A percentile compares a stretch with the other conserved stretches of the same genome.
These are phyloP conservation scores for Bemisia tabaci DNA, from an alignment of 1,140 invertebrate genomes.

Conservation along the genomic window DNA sequence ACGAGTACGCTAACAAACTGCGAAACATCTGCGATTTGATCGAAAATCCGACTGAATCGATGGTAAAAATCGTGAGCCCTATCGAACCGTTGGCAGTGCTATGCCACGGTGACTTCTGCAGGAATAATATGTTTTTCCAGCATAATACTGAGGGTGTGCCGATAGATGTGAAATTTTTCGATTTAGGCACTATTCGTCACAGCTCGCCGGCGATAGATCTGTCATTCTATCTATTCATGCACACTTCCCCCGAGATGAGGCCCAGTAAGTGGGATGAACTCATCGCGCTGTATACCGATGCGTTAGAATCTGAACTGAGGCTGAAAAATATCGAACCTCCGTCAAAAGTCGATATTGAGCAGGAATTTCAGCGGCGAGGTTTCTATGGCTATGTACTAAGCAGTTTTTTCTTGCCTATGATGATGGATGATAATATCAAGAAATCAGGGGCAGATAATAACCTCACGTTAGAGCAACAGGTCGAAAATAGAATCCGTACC, in stretches of 20 bases:
- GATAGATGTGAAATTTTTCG: conserved; percentile 28
- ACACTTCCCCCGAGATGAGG: conserved; percentile 20
- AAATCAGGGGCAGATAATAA: background rate
- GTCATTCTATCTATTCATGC: conserved; percentile 30
- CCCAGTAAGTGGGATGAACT: conserved; percentile 22
- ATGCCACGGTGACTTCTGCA: conserved; percentile 41
- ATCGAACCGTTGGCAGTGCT: conserved; percentile 32
- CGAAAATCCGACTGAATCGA: background rate
- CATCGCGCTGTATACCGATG: conserved; percentile 25
- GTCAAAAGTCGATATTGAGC: conserved; percentile 23
- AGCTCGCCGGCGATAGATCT: conserved; percentile 30
- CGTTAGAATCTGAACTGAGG: background rate
- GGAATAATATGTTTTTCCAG: conserved; percentile 39
- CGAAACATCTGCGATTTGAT: background rate
- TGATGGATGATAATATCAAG: conserved; percentile 13
- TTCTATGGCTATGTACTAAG: conserved; percentile 27
- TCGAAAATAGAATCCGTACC: background rate
- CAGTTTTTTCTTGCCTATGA: conserved; percentile 22
- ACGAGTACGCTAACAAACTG: background rate
- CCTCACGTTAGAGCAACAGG: background rate
- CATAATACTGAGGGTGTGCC: conserved; percentile 21
- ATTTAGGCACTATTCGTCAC: conserved; percentile 29
- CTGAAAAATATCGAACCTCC: conserved; percentile 6
- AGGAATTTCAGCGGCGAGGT: conserved; percentile 24
- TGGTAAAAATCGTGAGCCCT: conserved; percentile 7